Conservation (phyloP, 1,140 invertebrate species). For the Solenopsis invicta region DNA sequence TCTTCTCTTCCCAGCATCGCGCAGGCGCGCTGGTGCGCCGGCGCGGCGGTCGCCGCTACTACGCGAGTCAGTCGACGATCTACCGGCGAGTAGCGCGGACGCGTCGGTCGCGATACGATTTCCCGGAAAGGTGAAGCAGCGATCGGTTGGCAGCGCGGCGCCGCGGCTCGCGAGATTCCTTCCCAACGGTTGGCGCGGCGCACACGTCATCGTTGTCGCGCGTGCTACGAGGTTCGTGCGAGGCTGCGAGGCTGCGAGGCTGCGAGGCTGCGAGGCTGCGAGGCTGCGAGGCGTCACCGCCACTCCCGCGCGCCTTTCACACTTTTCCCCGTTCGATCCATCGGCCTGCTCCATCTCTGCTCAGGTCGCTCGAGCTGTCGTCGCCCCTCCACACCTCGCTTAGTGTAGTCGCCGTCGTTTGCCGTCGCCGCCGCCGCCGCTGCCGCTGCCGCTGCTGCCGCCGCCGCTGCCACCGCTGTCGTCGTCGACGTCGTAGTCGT, state of each 20-base stretch:
- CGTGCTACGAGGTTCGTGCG: too few species aligned
- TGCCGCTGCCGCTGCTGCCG: not conserved
- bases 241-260: too few species aligned
- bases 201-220: too few species aligned
- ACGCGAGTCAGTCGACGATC: constrained; percentile 86
- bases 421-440: constrained; percentile 1
- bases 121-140: not conserved
- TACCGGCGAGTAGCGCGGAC: constrained; percentile 84
- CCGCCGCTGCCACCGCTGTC: constrained; percentile 23
- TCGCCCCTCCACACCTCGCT: constrained; percentile 25
- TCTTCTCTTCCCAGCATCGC: not conserved
- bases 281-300: not conserved
- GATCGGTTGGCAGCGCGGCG: not conserved
- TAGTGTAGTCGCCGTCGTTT: constrained; percentile 46
- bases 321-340: not conserved
- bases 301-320: too few species aligned
- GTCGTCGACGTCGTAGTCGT: not conserved
- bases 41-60: constrained; percentile 70
- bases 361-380: too few species aligned
- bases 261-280: too few species aligned
- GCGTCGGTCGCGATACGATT: not conserved
- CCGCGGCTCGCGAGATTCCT: constrained; percentile 13
- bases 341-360: too few species aligned
- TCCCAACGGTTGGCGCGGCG: too few species aligned
- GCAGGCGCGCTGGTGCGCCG: too few species aligned